Percentiles rank a stretch among this genome's conserved stretches.
Conservation (phyloP, 2,888 invertebrate genomes). For the Bombylius discolor region DNA sequence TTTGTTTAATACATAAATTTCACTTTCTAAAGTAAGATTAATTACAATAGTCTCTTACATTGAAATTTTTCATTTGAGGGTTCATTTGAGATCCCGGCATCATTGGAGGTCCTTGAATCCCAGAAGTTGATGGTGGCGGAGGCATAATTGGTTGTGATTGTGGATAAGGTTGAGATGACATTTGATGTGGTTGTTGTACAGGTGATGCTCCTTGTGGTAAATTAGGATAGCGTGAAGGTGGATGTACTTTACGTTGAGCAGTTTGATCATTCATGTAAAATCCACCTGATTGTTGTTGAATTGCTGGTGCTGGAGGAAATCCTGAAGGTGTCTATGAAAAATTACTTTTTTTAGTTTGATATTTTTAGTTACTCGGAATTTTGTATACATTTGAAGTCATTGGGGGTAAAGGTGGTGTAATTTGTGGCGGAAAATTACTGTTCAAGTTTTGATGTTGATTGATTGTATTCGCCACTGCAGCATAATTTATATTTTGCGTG, state of each 20-base stretch:
- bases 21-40: neutral
- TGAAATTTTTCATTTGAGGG: neutral
- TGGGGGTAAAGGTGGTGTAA: conserved; percentile 4
- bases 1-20: neutral
- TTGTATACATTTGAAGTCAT: neutral
- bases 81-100: neutral
- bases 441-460: neutral
- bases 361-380: no score
- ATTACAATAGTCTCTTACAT: neutral
- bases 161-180: neutral
- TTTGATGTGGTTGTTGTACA: conserved; percentile 1
- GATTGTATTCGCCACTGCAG: neutral
- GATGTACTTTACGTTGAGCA: neutral
- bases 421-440: conserved; percentile 7
- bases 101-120: neutral
- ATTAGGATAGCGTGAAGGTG: conserved; percentile 4
- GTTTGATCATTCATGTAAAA: neutral
- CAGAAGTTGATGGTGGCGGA: conserved; percentile 10
- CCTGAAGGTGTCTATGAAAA: neutral
- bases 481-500: neutral
- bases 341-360: no score
- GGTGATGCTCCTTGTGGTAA: conserved; percentile 19
- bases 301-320: neutral
- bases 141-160: conserved; percentile 15
- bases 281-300: neutral